Base-by-base conservation (phyloP, 2,888 invertebrate species). In the Sphaerophoria taeniata region DNA sequence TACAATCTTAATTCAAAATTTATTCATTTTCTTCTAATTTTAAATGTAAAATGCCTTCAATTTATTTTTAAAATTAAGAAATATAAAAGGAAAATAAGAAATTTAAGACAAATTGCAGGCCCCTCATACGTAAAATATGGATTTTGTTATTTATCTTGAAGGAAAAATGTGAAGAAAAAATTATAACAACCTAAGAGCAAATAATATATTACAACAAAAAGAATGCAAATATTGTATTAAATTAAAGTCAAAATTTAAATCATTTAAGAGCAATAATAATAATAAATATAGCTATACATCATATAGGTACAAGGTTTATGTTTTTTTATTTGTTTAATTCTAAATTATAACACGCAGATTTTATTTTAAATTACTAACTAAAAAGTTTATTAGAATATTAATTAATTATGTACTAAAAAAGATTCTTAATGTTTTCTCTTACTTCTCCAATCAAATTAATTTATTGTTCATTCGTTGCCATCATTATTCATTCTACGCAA, bases 281-380 rank as follows among this genome's bases (percentile, higher is more conserved):
- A 85, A 85, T 85, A 81, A 81, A 85, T 81, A 81, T 79, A 83
- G 60, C 73, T 55, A 61, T 72, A 67, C 67, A 78, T 56, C 11
- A 81, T 69, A 73, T 85, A 85, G 85, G 85, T 85, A 85, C 85
- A 85, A 85, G 85, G 85, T 85, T 63, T 80, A 47, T 69, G 63
- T 51, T 69, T 69, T 34, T 34, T 43, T 76, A 47, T 43, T 43
- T 7, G 0, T 43, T 55, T 67, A 69, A 71, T 56, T 56, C 34
- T 56, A 36, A 36, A 49, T 49, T 56, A 60, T 65, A 79, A 74
- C 73, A 67, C 53, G 39, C 31, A 31, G n/a, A 11, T 67, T 12
- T 34, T 34, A 33, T 55, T 56, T 51, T 9, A 5, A 24, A 60
- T 60, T 60, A 60, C 60, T 60, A 60, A 9, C 60, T 60, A 60